These are phyloP conservation scores for Argyresthia goedartella DNA, from an alignment of 2,888 invertebrate species.

Conservation along the genomic window DNA sequence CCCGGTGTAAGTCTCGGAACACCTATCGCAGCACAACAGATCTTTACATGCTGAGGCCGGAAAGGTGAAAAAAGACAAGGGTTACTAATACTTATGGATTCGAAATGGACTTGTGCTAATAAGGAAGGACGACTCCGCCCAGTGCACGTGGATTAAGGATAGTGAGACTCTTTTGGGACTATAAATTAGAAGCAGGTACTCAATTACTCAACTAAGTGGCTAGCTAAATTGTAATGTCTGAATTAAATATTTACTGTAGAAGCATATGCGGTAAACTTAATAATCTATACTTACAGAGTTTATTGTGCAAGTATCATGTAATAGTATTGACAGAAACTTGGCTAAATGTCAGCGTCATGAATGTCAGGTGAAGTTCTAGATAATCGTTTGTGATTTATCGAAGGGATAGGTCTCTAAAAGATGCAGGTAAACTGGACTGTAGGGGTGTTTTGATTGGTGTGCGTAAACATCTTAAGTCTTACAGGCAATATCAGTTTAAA, in stretches of 20 bases:
- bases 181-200: neutral
- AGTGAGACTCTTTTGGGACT: conserved; percentile 1
- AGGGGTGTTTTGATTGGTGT: neutral
- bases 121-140: conserved; percentile 9
- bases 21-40: conserved; percentile 16
- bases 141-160: conserved; percentile 8
- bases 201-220: neutral
- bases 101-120: conserved; percentile 15
- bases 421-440: neutral
- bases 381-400: conserved; percentile 13
- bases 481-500: neutral
- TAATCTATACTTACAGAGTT: conserved; percentile 11
- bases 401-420: conserved; percentile 9
- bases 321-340: conserved; percentile 16
- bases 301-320: conserved; percentile 9
- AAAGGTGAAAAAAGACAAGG: conserved; percentile 13
- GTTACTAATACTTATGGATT: conserved; percentile 18
- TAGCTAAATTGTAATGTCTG: conserved; percentile 5
- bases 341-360: conserved; percentile 11
- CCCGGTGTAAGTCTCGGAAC: conserved; percentile 16
- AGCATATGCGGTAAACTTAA: conserved; percentile 13
- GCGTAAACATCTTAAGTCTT: neutral
- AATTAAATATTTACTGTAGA: conserved; percentile 12
- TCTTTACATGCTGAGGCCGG: conserved; percentile 19
- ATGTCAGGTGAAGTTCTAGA: conserved; percentile 15